phyloP scores from a whole-genome alignment of 2,113 vertebrate species.

The Bubo scandiacus region DNA sequence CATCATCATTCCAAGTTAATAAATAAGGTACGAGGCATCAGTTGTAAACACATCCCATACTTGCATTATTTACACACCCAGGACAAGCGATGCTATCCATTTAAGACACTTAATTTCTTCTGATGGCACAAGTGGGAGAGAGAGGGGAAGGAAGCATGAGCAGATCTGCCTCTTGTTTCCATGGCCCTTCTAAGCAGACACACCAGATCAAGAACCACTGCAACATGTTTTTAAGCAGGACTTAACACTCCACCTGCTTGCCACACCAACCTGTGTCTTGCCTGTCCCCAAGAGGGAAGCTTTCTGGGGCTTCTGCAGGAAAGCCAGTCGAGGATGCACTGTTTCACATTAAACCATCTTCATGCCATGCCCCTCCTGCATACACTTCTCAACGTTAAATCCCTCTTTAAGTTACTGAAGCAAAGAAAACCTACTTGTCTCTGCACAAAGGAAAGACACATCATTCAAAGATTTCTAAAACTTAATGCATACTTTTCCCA shows the following conservation, averaged over 20 bases:
- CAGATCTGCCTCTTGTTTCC: background rate
- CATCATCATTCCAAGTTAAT: background rate
- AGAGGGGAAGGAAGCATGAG: fast-evolving
- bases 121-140: background rate
- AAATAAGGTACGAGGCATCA: background rate
- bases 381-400: fast-evolving
- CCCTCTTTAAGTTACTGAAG: background rate
- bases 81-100: fast-evolving
- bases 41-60: background rate
- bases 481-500: background rate
- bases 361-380: background rate
- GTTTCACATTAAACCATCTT: background rate
- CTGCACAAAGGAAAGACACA: background rate
- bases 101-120: background rate
- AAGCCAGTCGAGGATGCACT: background rate
- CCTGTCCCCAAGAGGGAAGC: background rate
- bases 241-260: background rate
- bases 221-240: background rate
- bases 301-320: background rate
- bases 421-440: background rate
- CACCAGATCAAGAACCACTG: background rate
- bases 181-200: no score
- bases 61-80: fast-evolving
- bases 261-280: background rate
- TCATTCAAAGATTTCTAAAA: background rate